phyloP scores from a whole-genome alignment of 2,113 vertebrate genomes.

The Merops nubicus region DNA sequence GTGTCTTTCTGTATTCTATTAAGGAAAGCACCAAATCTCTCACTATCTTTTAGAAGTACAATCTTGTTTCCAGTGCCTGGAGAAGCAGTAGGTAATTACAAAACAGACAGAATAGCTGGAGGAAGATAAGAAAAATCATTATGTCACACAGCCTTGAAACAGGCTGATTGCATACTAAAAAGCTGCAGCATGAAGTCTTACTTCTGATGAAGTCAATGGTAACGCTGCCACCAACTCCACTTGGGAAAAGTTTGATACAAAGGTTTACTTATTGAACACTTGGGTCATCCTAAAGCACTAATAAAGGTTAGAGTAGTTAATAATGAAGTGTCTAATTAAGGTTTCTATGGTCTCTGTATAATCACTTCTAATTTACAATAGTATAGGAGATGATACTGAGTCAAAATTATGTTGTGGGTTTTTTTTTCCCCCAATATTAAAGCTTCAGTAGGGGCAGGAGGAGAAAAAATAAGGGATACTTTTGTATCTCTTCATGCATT shows the following conservation, averaged over 20 bases:
- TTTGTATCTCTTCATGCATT: background rate
- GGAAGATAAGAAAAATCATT: constrained; percentile 48
- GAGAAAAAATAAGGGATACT: background rate
- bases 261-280: background rate
- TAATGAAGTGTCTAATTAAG: constrained; percentile 13
- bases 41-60: background rate
- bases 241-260: background rate
- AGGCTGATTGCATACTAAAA: background rate
- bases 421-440: background rate
- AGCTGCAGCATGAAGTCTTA: background rate
- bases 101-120: constrained; percentile 11
- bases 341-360: background rate
- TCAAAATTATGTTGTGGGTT: background rate
- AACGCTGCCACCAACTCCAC: background rate
- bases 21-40: background rate
- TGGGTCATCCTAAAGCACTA: background rate
- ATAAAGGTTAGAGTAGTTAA: background rate
- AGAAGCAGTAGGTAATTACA: constrained; percentile 12
- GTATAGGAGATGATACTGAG: background rate
- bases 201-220: background rate
- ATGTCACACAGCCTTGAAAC: background rate
- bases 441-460: rapidly evolving
- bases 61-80: background rate
- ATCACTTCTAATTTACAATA: background rate
- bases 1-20: background rate